Evolutionary conservation across 1,140 invertebrate species (phyloP).

Genomic region (Panulirus ornatus): DNA sequence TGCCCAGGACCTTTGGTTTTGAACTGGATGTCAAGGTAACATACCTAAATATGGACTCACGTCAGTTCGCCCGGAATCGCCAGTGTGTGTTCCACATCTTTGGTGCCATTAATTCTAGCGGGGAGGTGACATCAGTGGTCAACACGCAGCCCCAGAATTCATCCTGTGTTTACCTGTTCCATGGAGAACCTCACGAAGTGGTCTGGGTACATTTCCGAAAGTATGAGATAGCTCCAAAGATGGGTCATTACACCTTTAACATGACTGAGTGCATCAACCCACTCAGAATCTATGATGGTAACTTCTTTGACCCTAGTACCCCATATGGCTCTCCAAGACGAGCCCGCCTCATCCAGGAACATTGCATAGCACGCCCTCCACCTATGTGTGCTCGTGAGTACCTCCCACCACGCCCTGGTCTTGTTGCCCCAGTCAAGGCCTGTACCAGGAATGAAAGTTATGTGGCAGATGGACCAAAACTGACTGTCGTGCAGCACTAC

Average conservation of each 20-base stretch:
- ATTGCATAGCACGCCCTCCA: conserved; percentile 69
- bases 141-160: conserved; percentile 91
- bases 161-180: conserved; percentile 91
- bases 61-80: conserved; percentile 84
- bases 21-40: conserved; percentile 90
- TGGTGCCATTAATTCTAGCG: conserved; percentile 85
- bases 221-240: conserved; percentile 82
- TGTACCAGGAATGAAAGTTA: conserved; percentile 74
- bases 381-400: conserved; percentile 75
- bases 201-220: conserved; percentile 93
- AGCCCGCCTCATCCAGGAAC: conserved; percentile 62
- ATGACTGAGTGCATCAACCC: conserved; percentile 86
- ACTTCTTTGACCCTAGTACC: conserved; percentile 64
- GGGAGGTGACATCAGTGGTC: conserved; percentile 87
- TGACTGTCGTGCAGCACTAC: conserved; percentile 73
- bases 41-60: conserved; percentile 79
- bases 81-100: conserved; percentile 92
- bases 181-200: conserved; percentile 86
- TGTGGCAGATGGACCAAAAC: conserved; percentile 68
- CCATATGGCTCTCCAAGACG: conserved; percentile 66
- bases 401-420: conserved; percentile 46
- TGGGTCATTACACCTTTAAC: conserved; percentile 70
- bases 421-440: conserved; percentile 59
- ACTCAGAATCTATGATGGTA: conserved; percentile 87
- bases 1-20: conserved; percentile 89